phyloP scores from a whole-genome alignment of 1,140 invertebrate species.

The Mactra quadrangularis region DNA sequence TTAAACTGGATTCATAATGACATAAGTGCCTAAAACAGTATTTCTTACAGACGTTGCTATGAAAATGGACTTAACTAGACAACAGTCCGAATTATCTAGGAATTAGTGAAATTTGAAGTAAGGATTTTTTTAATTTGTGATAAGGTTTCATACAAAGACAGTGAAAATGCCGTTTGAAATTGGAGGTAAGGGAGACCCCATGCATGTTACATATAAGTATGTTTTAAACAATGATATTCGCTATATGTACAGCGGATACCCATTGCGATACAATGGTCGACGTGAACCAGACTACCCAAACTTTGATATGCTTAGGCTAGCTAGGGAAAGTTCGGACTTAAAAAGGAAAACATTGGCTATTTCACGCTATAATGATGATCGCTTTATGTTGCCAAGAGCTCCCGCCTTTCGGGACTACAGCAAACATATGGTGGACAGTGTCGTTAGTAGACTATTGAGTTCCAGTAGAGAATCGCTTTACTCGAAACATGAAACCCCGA shows the following conservation, averaged over 20 bases:
- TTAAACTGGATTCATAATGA: no score
- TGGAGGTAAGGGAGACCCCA: slow-evolving; percentile 58
- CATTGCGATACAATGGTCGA: slow-evolving; percentile 39
- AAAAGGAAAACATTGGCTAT: slow-evolving; percentile 50
- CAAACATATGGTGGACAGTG: slow-evolving; percentile 41
- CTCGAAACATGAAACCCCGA: slow-evolving; percentile 15
- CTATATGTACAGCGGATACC: slow-evolving; percentile 59
- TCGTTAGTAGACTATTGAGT: slow-evolving; percentile 38
- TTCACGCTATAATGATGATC: slow-evolving; percentile 45
- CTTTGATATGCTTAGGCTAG: slow-evolving; percentile 59
- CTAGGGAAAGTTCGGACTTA: slow-evolving; percentile 48
- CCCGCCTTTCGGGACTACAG: slow-evolving; percentile 57
- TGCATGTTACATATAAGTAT: slow-evolving; percentile 60
- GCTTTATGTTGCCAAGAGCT: slow-evolving; percentile 54
- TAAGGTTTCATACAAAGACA: no score
- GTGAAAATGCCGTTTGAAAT: slow-evolving; percentile 55
- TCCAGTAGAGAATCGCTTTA: slow-evolving; percentile 19
- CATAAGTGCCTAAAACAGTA: no score
- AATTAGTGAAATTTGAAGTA: no score
- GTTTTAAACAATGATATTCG: slow-evolving; percentile 60
- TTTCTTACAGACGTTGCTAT: no score
- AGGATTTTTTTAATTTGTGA: no score
- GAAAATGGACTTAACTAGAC: no score
- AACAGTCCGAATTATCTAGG: no score
- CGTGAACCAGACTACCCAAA: slow-evolving; percentile 54